Percentiles rank a stretch among this genome's conserved stretches.
These are phyloP conservation scores for Xylocopa sonorina DNA, from an alignment of 1,140 invertebrate genomes.

Conservation along the genomic window DNA sequence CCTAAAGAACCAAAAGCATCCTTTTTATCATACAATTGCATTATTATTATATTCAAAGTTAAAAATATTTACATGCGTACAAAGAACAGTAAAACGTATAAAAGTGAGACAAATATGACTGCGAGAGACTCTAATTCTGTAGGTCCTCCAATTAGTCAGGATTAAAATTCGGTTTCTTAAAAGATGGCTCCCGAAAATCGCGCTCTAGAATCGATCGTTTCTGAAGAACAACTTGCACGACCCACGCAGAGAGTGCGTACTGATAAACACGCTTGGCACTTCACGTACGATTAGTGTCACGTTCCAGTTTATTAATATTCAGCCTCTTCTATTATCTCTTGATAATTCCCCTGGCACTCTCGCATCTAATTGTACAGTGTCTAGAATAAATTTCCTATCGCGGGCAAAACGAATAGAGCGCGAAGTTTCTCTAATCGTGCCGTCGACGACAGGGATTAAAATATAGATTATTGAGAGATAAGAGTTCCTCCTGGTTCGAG, in stretches of 20 bases:
- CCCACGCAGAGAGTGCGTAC: background rate
- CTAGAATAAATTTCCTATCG: background rate
- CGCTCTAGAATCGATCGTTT: background rate
- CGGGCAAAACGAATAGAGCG: background rate
- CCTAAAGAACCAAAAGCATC: too few species aligned
- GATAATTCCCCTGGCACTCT: background rate
- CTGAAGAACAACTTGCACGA: background rate
- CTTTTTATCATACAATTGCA: too few species aligned
- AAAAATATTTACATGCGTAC: too few species aligned
- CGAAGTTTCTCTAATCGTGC: background rate
- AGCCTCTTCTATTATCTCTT: background rate
- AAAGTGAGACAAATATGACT: too few species aligned
- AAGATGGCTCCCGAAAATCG: background rate
- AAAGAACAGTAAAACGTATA: too few species aligned
- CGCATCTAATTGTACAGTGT: background rate
- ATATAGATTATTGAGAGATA: background rate
- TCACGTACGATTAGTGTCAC: background rate
- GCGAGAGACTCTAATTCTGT: too few species aligned
- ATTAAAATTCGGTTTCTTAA: background rate
- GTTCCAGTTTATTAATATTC: background rate
- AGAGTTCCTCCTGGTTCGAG: background rate
- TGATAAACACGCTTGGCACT: constrained; percentile 26
- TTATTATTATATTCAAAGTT: too few species aligned
- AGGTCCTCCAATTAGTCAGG: too few species aligned
- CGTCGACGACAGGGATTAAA: background rate